Percentiles rank a stretch among this genome's conserved stretches.
Evolutionary conservation across 2,113 vertebrate species (phyloP).

Genomic region (Chascanopsetta lugubris): DNA sequence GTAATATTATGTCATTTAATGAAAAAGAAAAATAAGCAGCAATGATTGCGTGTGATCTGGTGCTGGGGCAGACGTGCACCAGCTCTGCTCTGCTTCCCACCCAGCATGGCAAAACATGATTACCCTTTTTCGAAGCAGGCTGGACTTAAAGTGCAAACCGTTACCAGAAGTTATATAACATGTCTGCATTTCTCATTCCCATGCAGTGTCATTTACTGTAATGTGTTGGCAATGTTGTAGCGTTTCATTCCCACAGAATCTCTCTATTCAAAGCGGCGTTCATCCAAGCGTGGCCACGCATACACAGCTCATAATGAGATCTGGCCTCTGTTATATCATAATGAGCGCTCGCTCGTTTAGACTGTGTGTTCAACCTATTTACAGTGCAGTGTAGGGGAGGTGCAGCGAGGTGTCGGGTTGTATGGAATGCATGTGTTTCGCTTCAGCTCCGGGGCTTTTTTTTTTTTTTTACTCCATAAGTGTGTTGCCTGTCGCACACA

Average conservation of each 20-base stretch:
- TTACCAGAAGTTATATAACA: constrained; percentile 78
- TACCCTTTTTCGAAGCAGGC: constrained; percentile 42
- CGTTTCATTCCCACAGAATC: constrained; percentile 41
- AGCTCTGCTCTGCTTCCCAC: constrained; percentile 15
- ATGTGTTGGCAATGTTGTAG: constrained; percentile 57
- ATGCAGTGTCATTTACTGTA: constrained; percentile 75
- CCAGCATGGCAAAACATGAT: constrained; percentile 56
- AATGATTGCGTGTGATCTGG: constrained; percentile 24
- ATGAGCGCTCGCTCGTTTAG: constrained; percentile 41
- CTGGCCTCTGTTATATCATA: constrained; percentile 39
- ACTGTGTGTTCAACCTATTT: constrained; percentile 34
- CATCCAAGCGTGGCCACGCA: constrained; percentile 48
- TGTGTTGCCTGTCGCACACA: constrained; percentile 46
- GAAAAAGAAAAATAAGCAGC: neutral
- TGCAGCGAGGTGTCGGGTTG: constrained; percentile 33
- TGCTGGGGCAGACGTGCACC: constrained; percentile 3
- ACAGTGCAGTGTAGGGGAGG: constrained; percentile 11
- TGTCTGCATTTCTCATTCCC: constrained; percentile 67
- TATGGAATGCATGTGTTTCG: constrained; percentile 3
- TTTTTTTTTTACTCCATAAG: constrained; percentile 17
- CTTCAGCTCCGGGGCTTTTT: neutral
- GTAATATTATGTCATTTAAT: constrained; percentile 9
- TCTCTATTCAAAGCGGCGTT: constrained; percentile 45
- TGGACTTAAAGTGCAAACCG: constrained; percentile 51
- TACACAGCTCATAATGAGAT: constrained; percentile 28